phyloP scores from a whole-genome alignment of 2,888 invertebrate genomes.

The Drosophila cyrtoloma region DNA sequence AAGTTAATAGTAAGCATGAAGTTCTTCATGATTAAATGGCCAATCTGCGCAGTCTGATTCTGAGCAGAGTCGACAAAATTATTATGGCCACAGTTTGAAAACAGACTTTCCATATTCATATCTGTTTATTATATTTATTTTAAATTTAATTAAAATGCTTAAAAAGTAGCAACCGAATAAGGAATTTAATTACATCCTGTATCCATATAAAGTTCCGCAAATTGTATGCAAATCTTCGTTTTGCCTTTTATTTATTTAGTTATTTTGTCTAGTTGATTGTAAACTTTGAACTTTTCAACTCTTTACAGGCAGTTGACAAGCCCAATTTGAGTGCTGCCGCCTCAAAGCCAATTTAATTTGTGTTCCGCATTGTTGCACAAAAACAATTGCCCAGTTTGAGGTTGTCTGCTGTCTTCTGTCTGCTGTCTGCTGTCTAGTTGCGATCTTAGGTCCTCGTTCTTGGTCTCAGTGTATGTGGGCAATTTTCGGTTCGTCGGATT shows the following conservation, averaged over 20 bases:
- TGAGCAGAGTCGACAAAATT: background rate
- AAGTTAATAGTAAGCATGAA: background rate
- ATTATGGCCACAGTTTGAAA: background rate
- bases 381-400: constrained; percentile 64
- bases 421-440: constrained; percentile 18
- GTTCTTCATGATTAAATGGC: background rate
- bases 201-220: background rate
- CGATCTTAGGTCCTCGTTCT: constrained; percentile 3
- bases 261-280: background rate
- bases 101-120: background rate
- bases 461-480: background rate
- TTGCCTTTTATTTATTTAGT: background rate
- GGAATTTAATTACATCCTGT: background rate
- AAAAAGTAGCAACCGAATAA: background rate
- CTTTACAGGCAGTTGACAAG: constrained; percentile 29
- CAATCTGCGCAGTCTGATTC: background rate
- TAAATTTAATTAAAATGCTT: no score
- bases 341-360: constrained; percentile 65
- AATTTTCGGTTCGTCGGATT: constrained; percentile 67
- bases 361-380: constrained; percentile 65
- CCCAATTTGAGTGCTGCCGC: constrained; percentile 36
- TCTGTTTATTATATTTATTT: background rate
- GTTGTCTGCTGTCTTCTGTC: constrained; percentile 23
- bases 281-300: constrained; percentile 39
- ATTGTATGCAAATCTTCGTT: background rate